phyloP scores from a whole-genome alignment of 2,888 invertebrate species.

The Frankliniella intonsa region DNA sequence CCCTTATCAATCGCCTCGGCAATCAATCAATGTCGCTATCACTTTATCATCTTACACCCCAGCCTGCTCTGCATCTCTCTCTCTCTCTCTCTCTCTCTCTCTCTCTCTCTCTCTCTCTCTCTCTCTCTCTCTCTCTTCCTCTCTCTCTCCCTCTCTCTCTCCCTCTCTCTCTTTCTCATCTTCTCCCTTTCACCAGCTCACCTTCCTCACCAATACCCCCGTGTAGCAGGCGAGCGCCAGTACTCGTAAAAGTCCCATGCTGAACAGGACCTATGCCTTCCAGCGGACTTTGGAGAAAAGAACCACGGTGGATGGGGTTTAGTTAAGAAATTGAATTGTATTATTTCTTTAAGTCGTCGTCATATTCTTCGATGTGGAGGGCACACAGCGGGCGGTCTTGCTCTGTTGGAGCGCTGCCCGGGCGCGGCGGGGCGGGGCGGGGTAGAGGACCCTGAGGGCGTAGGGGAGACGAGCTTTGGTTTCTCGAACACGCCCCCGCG shows the following conservation, averaged over 20 bases:
- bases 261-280: too few species aligned
- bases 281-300: too few species aligned
- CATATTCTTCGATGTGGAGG: too few species aligned
- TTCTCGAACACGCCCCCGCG: neutral
- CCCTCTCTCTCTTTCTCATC: too few species aligned
- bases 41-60: neutral
- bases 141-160: neutral
- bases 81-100: neutral
- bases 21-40: slow-evolving; percentile 17
- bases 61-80: neutral
- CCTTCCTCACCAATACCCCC: too few species aligned
- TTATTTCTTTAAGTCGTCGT: too few species aligned
- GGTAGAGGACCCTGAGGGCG: neutral
- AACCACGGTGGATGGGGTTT: too few species aligned
- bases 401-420: neutral
- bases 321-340: too few species aligned
- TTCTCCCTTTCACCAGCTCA: too few species aligned
- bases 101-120: neutral
- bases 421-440: neutral
- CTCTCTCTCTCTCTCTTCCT: neutral
- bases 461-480: slow-evolving; percentile 6
- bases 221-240: too few species aligned
- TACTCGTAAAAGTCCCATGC: too few species aligned
- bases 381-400: neutral
- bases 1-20: neutral